Conservation (phyloP, 2,113 vertebrate genomes). For the Spheniscus mendiculus region DNA sequence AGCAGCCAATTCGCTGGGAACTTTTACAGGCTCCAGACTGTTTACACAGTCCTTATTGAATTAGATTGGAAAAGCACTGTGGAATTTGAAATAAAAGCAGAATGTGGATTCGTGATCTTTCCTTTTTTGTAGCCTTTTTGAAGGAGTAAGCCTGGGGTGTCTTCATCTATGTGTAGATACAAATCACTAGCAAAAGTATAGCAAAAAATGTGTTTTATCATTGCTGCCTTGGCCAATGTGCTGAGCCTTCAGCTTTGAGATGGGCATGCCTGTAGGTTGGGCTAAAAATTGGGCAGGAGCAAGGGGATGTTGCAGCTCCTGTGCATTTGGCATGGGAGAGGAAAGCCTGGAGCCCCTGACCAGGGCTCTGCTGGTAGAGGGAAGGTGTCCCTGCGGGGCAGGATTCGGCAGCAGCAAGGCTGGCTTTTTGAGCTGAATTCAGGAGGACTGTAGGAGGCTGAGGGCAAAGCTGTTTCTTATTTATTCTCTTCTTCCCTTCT, state of each 20-base stretch:
- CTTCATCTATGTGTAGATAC: neutral
- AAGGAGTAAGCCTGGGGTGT: neutral
- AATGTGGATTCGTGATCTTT: neutral
- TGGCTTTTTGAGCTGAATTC: neutral
- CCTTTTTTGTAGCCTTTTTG: neutral
- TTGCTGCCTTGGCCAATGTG: neutral
- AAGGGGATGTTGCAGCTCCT: neutral
- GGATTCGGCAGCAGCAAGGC: neutral
- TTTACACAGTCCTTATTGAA: neutral
- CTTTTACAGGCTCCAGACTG: neutral
- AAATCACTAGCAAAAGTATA: neutral
- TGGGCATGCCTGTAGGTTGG: neutral
- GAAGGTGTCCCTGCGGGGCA: rapidly evolving
- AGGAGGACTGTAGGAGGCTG: neutral
- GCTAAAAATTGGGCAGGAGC: neutral
- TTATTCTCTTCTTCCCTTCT: neutral
- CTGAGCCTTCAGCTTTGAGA: neutral
- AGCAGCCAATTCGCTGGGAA: neutral
- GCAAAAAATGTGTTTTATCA: neutral
- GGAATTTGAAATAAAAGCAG: neutral
- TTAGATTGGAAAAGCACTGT: neutral
- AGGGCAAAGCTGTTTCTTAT: neutral
- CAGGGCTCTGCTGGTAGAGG: neutral
- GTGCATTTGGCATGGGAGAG: neutral
- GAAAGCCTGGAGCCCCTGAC: neutral